Conservation (phyloP, 2,797 vertebrate genomes). For the Myotis pilosus region DNA sequence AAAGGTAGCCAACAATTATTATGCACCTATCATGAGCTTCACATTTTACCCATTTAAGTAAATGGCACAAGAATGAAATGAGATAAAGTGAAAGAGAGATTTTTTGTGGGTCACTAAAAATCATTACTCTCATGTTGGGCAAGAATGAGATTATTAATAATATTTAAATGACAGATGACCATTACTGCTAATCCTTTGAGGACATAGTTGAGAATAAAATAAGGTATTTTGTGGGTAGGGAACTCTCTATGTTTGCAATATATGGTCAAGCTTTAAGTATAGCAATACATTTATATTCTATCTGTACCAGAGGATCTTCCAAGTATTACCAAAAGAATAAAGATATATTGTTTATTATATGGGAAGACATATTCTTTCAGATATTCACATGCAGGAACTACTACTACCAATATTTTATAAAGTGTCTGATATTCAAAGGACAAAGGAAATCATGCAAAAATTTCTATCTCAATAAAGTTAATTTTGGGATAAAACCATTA, state of each 20-base stretch:
- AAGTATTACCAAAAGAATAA: slow-evolving; percentile 42
- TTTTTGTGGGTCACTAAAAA: slow-evolving; percentile 18
- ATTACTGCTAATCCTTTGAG: slow-evolving; percentile 6
- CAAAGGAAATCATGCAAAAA: slow-evolving; percentile 16
- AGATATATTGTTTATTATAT: neutral
- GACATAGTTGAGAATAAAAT: slow-evolving; percentile 6
- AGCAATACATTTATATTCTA: neutral
- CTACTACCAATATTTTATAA: slow-evolving; percentile 38
- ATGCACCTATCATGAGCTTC: neutral
- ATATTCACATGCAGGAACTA: neutral
- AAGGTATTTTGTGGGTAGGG: neutral
- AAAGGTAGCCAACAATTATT: neutral
- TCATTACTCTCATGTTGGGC: neutral
- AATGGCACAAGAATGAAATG: slow-evolving; percentile 29
- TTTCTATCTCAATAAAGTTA: slow-evolving; percentile 19
- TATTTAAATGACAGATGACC: neutral
- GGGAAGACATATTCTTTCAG: slow-evolving; percentile 1
- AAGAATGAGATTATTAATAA: slow-evolving; percentile 28
- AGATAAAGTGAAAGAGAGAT: neutral
- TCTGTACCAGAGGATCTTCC: slow-evolving; percentile 2
- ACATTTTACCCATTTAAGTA: slow-evolving; percentile 46
- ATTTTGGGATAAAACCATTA: slow-evolving; percentile 38
- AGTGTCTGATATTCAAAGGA: neutral
- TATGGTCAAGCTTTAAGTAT: neutral
- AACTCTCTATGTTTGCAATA: neutral